phyloP scores from a whole-genome alignment of 2,888 invertebrate species.

The Agrotis exclamationis region DNA sequence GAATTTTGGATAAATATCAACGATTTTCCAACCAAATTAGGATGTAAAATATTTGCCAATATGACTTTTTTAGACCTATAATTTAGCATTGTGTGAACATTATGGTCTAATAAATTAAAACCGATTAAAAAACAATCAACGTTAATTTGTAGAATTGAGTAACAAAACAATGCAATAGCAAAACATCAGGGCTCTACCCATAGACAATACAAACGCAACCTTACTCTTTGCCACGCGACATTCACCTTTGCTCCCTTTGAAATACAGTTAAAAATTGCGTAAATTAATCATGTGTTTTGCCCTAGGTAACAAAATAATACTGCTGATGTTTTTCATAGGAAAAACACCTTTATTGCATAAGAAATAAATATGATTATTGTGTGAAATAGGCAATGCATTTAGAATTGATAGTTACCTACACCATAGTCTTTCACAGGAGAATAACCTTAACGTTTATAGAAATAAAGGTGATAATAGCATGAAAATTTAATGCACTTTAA shows the following conservation, averaged over 20 bases:
- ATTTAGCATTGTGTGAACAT: neutral
- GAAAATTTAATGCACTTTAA: neutral
- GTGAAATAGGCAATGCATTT: neutral
- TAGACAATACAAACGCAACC: slow-evolving; percentile 35
- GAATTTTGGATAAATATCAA: too few species aligned
- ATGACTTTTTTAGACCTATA: neutral
- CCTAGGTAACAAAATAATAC: neutral
- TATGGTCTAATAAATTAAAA: neutral
- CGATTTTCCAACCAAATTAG: too few species aligned
- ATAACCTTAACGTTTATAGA: fast-evolving
- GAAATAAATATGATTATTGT: neutral
- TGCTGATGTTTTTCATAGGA: neutral
- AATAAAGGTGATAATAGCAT: slow-evolving; percentile 6
- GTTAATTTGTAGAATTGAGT: slow-evolving; percentile 14
- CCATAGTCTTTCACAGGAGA: neutral
- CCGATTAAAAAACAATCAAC: slow-evolving; percentile 26
- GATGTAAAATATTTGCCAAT: neutral
- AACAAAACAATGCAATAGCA: slow-evolving; percentile 42
- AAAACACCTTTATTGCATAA: fast-evolving
- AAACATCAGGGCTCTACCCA: slow-evolving; percentile 21
- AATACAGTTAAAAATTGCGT: slow-evolving; percentile 24
- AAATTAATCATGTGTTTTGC: neutral
- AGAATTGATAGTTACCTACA: neutral
- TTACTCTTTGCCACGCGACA: slow-evolving; percentile 7
- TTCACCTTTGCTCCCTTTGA: fast-evolving